Percentiles rank a stretch among this genome's conserved stretches.
These are phyloP conservation scores for Drosophila auraria DNA, from an alignment of 1,140 invertebrate species.

Conservation along the genomic window DNA sequence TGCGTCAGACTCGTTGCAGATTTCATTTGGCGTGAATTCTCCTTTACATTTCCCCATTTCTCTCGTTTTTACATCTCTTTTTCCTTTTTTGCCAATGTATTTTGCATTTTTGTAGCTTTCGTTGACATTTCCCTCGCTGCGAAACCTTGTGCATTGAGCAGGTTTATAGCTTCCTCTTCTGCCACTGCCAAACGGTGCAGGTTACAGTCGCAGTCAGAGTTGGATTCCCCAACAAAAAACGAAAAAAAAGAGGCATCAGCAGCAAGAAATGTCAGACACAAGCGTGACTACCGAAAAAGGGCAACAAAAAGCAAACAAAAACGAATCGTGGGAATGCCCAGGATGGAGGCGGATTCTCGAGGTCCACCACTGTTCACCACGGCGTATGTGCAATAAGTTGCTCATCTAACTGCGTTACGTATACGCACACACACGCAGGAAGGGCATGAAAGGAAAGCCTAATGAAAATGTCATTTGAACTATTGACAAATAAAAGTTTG, in stretches of 20 bases:
- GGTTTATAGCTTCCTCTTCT: conserved; percentile 45
- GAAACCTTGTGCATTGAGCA: conserved; percentile 38
- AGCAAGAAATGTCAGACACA: conserved; percentile 41
- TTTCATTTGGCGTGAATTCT: conserved; percentile 75
- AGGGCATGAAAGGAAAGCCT: conserved; percentile 7
- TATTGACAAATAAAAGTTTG: conserved; percentile 19
- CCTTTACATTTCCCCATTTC: conserved; percentile 4
- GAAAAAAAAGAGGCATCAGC: not conserved
- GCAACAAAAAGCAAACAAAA: not conserved
- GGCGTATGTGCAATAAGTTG: conserved; percentile 47
- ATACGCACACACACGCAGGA: not conserved
- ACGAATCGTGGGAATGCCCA: conserved; percentile 21
- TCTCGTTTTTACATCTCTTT: conserved; percentile 10
- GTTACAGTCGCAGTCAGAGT: conserved; percentile 45
- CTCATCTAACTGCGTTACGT: conserved; percentile 25
- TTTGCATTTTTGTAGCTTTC: conserved; percentile 59
- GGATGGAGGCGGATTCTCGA: conserved; percentile 3
- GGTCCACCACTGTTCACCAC: conserved; percentile 11
- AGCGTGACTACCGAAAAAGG: conserved; percentile 35
- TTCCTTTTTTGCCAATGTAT: conserved; percentile 52
- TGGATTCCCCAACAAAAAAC: conserved; percentile 1
- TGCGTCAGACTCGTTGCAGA: conserved; percentile 75
- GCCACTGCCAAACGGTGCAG: conserved; percentile 17
- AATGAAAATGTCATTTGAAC: conserved; percentile 42
- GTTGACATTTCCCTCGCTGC: conserved; percentile 18